Evolutionary conservation across 2,113 vertebrate genomes (phyloP).

Genomic region (Salminus brasiliensis): DNA sequence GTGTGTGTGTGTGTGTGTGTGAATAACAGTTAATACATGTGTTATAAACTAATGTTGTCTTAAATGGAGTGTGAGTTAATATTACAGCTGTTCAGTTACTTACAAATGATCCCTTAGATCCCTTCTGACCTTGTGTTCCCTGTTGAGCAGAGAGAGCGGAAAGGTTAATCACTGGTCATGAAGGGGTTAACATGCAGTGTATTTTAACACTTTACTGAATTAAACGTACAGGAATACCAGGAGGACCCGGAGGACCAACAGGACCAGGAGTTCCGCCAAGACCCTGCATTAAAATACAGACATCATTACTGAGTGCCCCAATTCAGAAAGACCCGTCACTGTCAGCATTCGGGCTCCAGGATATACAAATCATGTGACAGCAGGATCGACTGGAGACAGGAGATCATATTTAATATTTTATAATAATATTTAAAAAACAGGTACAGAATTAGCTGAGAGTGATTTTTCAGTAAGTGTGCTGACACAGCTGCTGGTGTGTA

Average conservation of each 20-base stretch:
- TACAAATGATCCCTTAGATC: constrained; percentile 91
- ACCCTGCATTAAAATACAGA: constrained; percentile 74
- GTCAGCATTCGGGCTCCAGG: no score
- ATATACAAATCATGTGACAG: no score
- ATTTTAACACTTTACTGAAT: neutral
- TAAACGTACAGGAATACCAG: constrained; percentile 92
- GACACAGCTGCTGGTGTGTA: no score
- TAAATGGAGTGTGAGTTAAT: neutral
- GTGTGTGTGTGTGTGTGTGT: no score
- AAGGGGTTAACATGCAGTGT: neutral
- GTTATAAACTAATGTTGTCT: no score
- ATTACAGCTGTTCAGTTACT: constrained; percentile 67
- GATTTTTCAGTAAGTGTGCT: no score
- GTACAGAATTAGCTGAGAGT: no score
- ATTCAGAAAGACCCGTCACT: neutral
- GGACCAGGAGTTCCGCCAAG: constrained; percentile 83
- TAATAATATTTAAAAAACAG: no score
- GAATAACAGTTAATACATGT: no score
- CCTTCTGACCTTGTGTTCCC: constrained; percentile 94
- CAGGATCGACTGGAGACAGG: no score
- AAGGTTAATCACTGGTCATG: neutral
- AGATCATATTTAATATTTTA: no score
- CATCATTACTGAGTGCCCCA: neutral
- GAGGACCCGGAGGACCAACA: constrained; percentile 91
- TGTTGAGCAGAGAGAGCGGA: constrained; percentile 58